Evolutionary conservation across 1,140 invertebrate species (phyloP), one percentile per base, ranked within the genome.

Genomic region (Akabosia matsudoensis): DNA sequence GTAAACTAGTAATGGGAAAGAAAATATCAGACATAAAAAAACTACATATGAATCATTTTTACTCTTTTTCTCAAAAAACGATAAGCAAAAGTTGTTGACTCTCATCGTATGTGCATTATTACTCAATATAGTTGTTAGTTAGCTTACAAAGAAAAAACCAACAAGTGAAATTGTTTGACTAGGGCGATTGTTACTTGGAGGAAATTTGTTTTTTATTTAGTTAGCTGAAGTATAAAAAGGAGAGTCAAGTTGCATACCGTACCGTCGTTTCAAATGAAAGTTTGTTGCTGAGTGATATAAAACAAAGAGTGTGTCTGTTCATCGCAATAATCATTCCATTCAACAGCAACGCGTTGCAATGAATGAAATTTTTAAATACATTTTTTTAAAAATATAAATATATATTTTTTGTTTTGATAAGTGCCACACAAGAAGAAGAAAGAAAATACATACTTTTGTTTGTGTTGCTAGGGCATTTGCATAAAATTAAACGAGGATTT

Each of bases 101-200:
- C 61, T 67, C 61, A 67, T 67, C 61, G 22, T 67, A 67, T 67
- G 61, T 67, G 61, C 61, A 67, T 67, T 67, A 67, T 67, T 67
- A 67, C 61, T 67, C 61, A 67, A 67, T 61, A n/a, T n/a, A n/a
- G n/a, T n/a, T n/a, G n/a, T n/a, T n/a, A n/a, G n/a, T n/a, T n/a
- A n/a, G n/a, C n/a, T n/a, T n/a, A n/a, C n/a, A n/a, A n/a, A n/a
- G n/a, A n/a, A n/a, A n/a, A n/a, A n/a, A n/a, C n/a, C n/a, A n/a
- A n/a, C n/a, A n/a, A n/a, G n/a, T n/a, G n/a, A n/a, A n/a, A n/a
- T n/a, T n/a, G n/a, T n/a, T n/a, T n/a, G n/a, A n/a, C n/a, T n/a
- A n/a, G n/a, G n/a, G n/a, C n/a, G n/a, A n/a, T n/a, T n/a, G n/a
- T n/a, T n/a, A n/a, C n/a, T n/a, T n/a, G n/a, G n/a, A n/a, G n/a